Evolutionary conservation across 2,113 vertebrate species (phyloP).

Genomic region (Puma concolor): DNA sequence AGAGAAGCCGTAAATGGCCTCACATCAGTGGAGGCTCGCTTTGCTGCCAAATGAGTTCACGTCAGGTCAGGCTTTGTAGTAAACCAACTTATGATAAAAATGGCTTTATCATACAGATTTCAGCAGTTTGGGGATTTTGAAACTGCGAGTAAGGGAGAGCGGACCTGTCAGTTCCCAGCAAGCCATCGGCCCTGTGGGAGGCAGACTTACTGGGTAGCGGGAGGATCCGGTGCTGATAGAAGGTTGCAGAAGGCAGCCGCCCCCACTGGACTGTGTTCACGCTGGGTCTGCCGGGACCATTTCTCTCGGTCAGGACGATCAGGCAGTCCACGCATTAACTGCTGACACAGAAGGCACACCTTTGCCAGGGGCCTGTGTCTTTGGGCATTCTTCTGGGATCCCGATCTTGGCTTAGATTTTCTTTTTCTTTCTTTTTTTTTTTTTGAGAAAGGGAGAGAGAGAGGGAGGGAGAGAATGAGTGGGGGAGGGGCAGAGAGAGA

Average conservation of each 20-base stretch:
- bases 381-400: not conserved
- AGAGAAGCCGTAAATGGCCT: constrained; percentile 57
- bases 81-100: not conserved
- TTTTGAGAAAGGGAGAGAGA: too few species aligned
- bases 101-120: not conserved
- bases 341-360: not conserved
- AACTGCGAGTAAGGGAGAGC: not conserved
- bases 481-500: too few species aligned
- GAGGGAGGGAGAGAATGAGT: too few species aligned
- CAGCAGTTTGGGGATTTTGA: constrained; percentile 37
- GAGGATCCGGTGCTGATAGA: not conserved
- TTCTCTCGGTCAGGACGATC: not conserved
- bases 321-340: accelerated
- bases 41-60: constrained; percentile 49
- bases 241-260: not conserved
- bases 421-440: too few species aligned
- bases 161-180: not conserved
- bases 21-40: not conserved
- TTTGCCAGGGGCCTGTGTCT: too few species aligned
- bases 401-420: not conserved
- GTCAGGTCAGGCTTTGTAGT: constrained; percentile 21
- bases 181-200: not conserved
- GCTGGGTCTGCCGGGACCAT: not conserved
- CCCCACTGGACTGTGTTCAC: not conserved
- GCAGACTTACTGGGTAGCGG: not conserved